A percentile compares a stretch with the other conserved stretches of the same genome.
Conservation (phyloP, 1,140 invertebrate species). For the Helicorthomorpha holstii region DNA sequence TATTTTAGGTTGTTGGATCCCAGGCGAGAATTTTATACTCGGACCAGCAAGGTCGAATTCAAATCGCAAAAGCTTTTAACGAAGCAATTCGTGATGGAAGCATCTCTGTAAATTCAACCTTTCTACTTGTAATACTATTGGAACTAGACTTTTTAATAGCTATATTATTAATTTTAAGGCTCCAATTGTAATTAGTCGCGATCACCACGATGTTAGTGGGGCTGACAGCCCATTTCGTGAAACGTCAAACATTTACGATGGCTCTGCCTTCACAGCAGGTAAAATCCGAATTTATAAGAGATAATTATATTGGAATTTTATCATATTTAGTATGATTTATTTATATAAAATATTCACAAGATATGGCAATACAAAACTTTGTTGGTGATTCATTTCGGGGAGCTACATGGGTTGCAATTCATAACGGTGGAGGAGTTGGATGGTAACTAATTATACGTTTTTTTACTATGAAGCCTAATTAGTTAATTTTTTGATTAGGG, state of each 20-base stretch:
- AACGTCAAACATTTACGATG: slow-evolving; percentile 48
- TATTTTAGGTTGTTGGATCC: slow-evolving; percentile 33
- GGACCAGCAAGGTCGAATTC: slow-evolving; percentile 35
- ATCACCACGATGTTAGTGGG: slow-evolving; percentile 53
- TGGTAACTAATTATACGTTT: slow-evolving; percentile 28
- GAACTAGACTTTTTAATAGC: too few species aligned
- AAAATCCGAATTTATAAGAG: not conserved
- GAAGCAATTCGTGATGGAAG: slow-evolving; percentile 31
- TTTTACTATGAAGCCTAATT: slow-evolving; percentile 1
- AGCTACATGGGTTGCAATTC: slow-evolving; percentile 49
- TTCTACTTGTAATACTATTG: not conserved
- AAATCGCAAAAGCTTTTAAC: slow-evolving; percentile 43
- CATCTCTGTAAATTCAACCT: slow-evolving; percentile 29
- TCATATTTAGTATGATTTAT: slow-evolving; percentile 6
- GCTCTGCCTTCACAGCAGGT: slow-evolving; percentile 44
- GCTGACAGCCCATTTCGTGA: slow-evolving; percentile 49
- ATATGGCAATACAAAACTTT: slow-evolving; percentile 50
- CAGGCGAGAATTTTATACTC: slow-evolving; percentile 47
- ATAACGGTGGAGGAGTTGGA: slow-evolving; percentile 50
- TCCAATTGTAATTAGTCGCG: slow-evolving; percentile 42
- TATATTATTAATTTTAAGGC: slow-evolving; percentile 20
- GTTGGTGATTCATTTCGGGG: slow-evolving; percentile 47
- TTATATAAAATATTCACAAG: slow-evolving; percentile 15
- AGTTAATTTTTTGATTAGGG: slow-evolving; percentile 24
- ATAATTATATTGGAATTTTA: not conserved